These are phyloP conservation scores for Chesias legatella DNA, from an alignment of 2,888 invertebrate species.

Conservation along the genomic window DNA sequence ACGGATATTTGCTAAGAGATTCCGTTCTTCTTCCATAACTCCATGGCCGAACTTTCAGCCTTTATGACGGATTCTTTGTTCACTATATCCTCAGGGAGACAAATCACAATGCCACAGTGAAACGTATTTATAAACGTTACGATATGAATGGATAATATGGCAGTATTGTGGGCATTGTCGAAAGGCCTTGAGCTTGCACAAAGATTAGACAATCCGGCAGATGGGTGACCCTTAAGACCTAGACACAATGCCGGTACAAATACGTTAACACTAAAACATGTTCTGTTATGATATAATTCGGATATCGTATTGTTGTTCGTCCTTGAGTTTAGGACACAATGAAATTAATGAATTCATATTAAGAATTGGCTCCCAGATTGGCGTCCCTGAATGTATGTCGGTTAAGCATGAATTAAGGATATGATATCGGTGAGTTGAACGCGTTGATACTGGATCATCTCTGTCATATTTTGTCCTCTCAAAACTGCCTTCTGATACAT, in stretches of 20 bases:
- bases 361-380: constrained; percentile 6
- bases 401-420: background rate
- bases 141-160: constrained; percentile 77
- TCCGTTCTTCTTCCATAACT: too few relatives aligned
- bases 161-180: constrained; percentile 55
- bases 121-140: constrained; percentile 76
- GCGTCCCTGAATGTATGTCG: constrained; percentile 6
- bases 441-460: too few relatives aligned
- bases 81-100: constrained; percentile 70
- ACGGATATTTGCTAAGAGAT: too few relatives aligned
- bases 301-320: constrained; percentile 13
- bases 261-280: constrained; percentile 28
- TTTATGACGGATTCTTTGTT: constrained; percentile 72
- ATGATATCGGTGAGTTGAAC: too few relatives aligned
- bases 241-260: constrained; percentile 29
- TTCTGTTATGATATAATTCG: constrained; percentile 24
- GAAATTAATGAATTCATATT: constrained; percentile 2
- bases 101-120: constrained; percentile 69
- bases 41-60: constrained; percentile 50
- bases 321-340: constrained; percentile 13
- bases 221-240: constrained; percentile 44
- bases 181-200: constrained; percentile 62
- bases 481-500: too few relatives aligned
- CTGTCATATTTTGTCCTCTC: too few relatives aligned
- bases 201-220: constrained; percentile 59